Evolutionary conservation across 2,888 invertebrate species (phyloP).

Genomic region (Agrotis clavis): DNA sequence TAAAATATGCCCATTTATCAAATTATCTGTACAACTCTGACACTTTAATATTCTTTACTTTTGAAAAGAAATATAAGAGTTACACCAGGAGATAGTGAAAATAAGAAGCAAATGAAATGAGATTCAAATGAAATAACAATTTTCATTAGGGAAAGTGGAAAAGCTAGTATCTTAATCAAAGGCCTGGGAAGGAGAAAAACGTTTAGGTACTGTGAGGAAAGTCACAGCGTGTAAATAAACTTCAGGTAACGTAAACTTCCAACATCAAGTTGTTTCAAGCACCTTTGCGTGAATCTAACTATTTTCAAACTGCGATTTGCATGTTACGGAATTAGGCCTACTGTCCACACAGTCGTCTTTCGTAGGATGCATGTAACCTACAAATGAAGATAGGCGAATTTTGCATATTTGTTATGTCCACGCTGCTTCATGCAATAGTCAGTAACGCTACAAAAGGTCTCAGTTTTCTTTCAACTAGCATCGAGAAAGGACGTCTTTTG

Average conservation of each 20-base stretch:
- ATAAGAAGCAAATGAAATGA: conserved; percentile 5
- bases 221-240: not conserved
- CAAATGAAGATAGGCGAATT: too few species aligned
- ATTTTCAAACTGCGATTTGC: conserved; percentile 8
- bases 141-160: conserved; percentile 13
- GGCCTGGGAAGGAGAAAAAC: not conserved
- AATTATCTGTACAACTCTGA: not conserved
- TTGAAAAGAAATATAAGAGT: conserved; percentile 17
- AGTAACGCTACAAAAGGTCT: too few species aligned
- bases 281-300: conserved; percentile 5
- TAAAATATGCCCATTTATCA: conserved; percentile 21
- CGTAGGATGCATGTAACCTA: too few species aligned
- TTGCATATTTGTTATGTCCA: too few species aligned
- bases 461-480: too few species aligned
- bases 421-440: too few species aligned
- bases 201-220: not conserved
- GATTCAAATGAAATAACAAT: conserved; percentile 20
- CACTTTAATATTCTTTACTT: conserved; percentile 12
- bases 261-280: not conserved
- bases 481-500: too few species aligned
- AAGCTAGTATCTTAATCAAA: conserved; percentile 14
- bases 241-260: not conserved
- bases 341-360: too few species aligned
- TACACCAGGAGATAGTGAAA: not conserved
- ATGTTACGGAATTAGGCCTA: not conserved